A percentile compares a stretch with the other conserved stretches of the same genome.
Conservation (phyloP, 2,113 vertebrate species). For the Oreotrochilus melanogaster region DNA sequence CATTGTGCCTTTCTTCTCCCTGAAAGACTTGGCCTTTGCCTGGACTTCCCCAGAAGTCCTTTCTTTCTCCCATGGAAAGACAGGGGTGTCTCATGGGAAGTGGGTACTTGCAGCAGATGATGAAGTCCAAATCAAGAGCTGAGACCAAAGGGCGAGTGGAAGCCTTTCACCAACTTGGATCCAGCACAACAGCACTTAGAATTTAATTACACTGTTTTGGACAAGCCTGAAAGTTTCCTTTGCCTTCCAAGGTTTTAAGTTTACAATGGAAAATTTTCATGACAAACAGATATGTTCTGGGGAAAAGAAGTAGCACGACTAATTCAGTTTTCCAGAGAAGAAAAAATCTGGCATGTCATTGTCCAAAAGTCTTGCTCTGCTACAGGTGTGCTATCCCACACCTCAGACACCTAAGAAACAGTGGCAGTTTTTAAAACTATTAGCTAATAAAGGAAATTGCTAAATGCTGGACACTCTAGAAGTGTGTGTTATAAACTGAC, state of each 20-base stretch:
- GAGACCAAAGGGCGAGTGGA: not conserved
- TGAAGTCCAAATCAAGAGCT: not conserved
- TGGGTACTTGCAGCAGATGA: not conserved
- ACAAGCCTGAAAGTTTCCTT: not conserved
- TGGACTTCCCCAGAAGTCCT: not conserved
- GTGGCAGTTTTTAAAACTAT: not conserved
- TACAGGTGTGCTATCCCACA: not conserved
- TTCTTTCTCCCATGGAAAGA: not conserved
- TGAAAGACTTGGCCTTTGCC: too few relatives aligned
- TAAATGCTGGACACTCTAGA: not conserved
- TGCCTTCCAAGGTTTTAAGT: not conserved
- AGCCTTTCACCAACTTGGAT: not conserved
- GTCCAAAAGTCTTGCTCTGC: not conserved
- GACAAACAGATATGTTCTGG: not conserved
- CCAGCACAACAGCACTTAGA: not conserved
- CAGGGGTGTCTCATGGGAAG: not conserved
- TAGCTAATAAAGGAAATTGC: not conserved
- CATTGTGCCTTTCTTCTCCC: not conserved
- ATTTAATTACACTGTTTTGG: not conserved
- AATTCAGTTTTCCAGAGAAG: not conserved
- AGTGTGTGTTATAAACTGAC: not conserved
- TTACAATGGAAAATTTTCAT: conserved; percentile 3
- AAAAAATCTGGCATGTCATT: not conserved
- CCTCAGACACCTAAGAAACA: not conserved
- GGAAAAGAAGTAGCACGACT: not conserved